Base-by-base conservation (phyloP, 2,888 invertebrate genomes). In the Drosophila macrospina region DNA sequence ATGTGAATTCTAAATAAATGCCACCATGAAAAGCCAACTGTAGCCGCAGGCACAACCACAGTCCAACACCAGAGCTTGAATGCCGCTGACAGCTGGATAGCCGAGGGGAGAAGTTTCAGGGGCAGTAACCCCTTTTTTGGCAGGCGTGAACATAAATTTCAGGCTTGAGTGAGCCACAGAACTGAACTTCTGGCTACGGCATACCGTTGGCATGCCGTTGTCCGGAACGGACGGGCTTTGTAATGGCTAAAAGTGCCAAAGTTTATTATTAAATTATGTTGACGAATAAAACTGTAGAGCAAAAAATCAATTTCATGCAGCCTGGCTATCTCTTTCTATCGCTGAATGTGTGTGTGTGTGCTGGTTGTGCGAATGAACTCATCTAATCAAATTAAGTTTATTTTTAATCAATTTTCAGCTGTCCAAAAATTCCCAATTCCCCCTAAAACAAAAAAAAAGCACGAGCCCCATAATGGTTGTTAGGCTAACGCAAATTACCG, bases 231-330 rank as follows among this genome's bases (percentile, higher is more conserved):
- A 5, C n/a, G 16, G 16, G 20, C 62, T 62, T 69, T 72, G 65
- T 69, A 72, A 72, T 82, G 76, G 77, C 78, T 72, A 74, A 85
- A 82, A 84, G 85, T 84, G 85, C 85, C 83, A 80, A 85, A 84
- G 83, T 84, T 85, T 84, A 84, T 85, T 84, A 84, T 85, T 82
- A 85, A 84, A 83, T 84, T 80, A 73, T 82, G 80, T 73, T 79
- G 74, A 74, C 80, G 69, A 79, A 84, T 79, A 82, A 85, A 85
- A 85, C 69, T 80, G 67, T 70, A 67, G 69, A 70, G 76, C 57
- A 80, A 84, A 80, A 84, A 85, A 84, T 84, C 85, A 80, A 84
- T 84, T 85, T 77, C 47, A 59, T 47, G 59, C 59, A 69, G 56
- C 30, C 20, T 24, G 30, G 30, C 15, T n/a, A 13, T n/a, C 0